A percentile compares a stretch with the other conserved stretches of the same genome.
Conservation (phyloP, 1,140 invertebrate genomes). For the Trypoxylus dichotomus region DNA sequence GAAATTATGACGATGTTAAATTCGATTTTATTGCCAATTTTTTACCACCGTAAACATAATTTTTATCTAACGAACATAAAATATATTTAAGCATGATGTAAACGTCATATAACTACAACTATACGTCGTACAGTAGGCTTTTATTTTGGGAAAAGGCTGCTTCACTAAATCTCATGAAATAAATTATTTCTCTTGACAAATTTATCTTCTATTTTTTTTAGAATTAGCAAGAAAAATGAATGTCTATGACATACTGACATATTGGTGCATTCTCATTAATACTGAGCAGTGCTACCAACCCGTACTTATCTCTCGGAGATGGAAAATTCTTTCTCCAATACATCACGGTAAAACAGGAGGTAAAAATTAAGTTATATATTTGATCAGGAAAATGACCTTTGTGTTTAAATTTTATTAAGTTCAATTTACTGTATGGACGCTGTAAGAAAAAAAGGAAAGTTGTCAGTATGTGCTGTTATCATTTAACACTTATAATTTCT, state of each 20-base stretch:
- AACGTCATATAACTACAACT: too few species aligned
- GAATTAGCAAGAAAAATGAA: too few species aligned
- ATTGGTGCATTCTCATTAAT: too few species aligned
- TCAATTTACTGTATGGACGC: neutral
- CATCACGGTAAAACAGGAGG: neutral
- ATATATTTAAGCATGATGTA: neutral
- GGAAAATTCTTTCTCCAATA: slow-evolving; percentile 7
- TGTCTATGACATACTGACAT: too few species aligned
- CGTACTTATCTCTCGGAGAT: neutral
- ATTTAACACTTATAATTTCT: too few species aligned
- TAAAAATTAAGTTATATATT: neutral
- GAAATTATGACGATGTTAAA: neutral
- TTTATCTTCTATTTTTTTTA: too few species aligned
- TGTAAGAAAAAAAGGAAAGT: neutral
- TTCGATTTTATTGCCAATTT: neutral
- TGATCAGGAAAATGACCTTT: neutral
- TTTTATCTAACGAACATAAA: neutral
- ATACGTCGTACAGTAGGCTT: too few species aligned
- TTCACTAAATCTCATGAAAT: neutral
- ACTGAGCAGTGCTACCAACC: too few species aligned
- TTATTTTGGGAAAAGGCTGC: neutral
- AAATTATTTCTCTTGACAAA: too few species aligned
- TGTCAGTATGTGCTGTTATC: neutral
- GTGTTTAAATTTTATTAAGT: neutral
- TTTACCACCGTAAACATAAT: neutral